Evolutionary conservation across 2,888 invertebrate genomes (phyloP), one percentile per base, ranked within the genome.

Genomic region (Drosophila infuscata): DNA sequence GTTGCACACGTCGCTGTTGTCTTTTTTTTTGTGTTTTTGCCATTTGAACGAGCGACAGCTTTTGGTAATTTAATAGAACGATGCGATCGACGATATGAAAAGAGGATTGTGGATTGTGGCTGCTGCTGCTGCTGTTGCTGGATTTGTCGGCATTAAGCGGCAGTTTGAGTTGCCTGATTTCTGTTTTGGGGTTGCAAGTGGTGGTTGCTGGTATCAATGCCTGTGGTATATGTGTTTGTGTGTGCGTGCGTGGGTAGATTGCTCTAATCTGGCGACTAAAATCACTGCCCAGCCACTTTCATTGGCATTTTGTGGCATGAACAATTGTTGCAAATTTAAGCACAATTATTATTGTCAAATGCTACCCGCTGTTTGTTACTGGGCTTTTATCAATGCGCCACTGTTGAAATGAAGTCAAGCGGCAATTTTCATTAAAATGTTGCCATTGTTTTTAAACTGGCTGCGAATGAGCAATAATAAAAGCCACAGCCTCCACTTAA

Each of bases 401-500:
- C 80, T 82, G 85, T 78, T 76, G 72, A 76, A 83, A 84, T 79
- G 67, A 87, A 90, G 79, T 91, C 87, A 91, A 87, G 89, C 91
- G 89, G 85, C 90, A 90, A 91, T 89, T 87, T 89, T 91, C 91
- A 91, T 90, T 91, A 89, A 91, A 89, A 90, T 87, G 82, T 82
- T 73, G 70, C 76, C 82, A 89, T 88, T 88, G 90, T 88, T 82
- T 87, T 83, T 81, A 70, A 71, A 74, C 74, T 72, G 76, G 70
- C 78, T 88, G 78, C 74, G 90, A 86, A 88, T 88, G 88, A 89
- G 89, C 89, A 81, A 78, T 74, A 77, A 90, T 85, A 90, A 90
- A 86, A 81, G 80, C 74, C 75, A 51, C 70, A 79, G 82, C 74
- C 71, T 52, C 62, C 48, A 74, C 77, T 84, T 87, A 76, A 84